Evolutionary conservation across 2,113 vertebrate species (phyloP), one percentile per base, ranked within the genome.

Genomic region (Smithornis capensis): DNA sequence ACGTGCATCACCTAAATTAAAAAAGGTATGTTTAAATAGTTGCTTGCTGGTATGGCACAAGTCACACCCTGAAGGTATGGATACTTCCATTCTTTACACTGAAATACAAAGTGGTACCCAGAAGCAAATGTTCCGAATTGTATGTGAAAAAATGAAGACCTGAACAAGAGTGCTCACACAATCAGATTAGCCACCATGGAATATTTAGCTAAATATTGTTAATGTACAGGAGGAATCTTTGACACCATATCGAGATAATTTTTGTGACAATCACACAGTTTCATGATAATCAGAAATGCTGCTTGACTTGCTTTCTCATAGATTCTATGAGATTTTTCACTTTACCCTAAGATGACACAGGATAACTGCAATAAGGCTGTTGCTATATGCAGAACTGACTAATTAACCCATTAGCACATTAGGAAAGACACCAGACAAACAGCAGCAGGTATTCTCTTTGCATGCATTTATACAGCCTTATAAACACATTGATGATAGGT

Each of bases 381-480:
- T 78, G 23, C 8, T 69, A 24, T 55, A 63, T 70, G 29, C 25
- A 63, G 73, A 78, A 70, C 21, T 42, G 37, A 70, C 42, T 73
- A 45, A 91, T 87, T 55, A 74, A 74, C 62, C 28, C 28, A n/a
- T 10, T 57, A 35, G 6, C 23, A 31, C 33, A 27, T 40, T 74
- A 53, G 33, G 14, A 83, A 47, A 89, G 16, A 84, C 19, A 77
- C 15, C 23, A 83, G 59, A 94, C 14, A 91, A 70, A 21, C 12
- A 35, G 50, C 76, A 83, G 75, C 42, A 78, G 55, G 27, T 45
- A 59, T 74, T 65, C 44, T 56, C 50, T 79, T 67, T 84, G 47
- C 33, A 71, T 89, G 73, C 81, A 92, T 96, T 87, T 95, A 84
- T 92, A 84, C 38, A 75, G 33, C 81, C 73, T 94, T 89, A 92